Conservation (phyloP, 2,113 vertebrate genomes). For the Saguinus midas region DNA sequence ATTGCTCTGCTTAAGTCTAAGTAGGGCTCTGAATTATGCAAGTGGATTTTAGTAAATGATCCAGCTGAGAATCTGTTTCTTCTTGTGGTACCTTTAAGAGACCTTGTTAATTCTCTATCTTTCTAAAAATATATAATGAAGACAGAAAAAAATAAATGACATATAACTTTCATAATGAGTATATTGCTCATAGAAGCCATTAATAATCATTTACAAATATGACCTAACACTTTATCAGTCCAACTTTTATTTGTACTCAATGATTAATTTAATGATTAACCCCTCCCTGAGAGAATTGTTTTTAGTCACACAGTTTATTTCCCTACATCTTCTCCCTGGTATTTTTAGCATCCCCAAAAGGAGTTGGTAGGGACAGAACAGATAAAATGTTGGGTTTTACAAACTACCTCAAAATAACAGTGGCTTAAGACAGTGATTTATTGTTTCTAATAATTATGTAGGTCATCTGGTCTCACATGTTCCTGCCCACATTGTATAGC, state of each 20-base stretch:
- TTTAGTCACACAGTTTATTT: slow-evolving; percentile 14
- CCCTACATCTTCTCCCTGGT: background rate
- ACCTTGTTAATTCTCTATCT: background rate
- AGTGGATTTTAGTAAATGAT: slow-evolving; percentile 22
- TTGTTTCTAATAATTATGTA: slow-evolving; percentile 3
- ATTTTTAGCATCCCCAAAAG: background rate
- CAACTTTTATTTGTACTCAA: background rate
- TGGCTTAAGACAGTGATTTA: background rate
- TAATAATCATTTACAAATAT: background rate
- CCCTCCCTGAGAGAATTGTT: background rate
- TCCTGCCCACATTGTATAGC: background rate
- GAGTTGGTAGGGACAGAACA: slow-evolving; percentile 14
- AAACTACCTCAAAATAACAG: background rate
- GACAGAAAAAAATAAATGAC: background rate
- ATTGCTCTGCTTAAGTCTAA: background rate
- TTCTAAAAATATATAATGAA: background rate
- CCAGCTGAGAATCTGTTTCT: background rate
- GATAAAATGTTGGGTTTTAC: background rate
- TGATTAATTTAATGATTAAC: background rate
- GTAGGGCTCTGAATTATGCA: background rate
- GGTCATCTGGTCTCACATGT: background rate
- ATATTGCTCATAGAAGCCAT: background rate
- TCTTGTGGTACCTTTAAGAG: background rate
- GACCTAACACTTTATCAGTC: background rate
- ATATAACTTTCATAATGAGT: background rate